Evolutionary conservation across 2,888 invertebrate species (phyloP).

Genomic region (Cordilura impudica): DNA sequence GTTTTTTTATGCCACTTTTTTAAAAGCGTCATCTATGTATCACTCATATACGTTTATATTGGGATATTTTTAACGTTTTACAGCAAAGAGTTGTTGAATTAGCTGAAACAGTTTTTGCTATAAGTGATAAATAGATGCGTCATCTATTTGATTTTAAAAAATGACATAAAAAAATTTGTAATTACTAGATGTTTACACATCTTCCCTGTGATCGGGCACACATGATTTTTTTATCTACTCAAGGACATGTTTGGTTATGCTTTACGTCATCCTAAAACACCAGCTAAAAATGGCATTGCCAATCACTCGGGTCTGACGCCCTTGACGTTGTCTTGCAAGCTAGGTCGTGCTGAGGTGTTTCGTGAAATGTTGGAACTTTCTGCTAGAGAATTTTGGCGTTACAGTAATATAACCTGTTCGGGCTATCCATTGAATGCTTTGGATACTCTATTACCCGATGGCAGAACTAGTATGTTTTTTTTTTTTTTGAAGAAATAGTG

Average conservation of each 20-base stretch:
- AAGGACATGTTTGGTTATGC: conserved; percentile 99
- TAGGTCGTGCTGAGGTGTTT: conserved; percentile 97
- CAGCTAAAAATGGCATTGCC: conserved; percentile 93
- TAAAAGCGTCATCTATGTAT: no score
- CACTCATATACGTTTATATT: no score
- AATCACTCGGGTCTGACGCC: conserved; percentile 96
- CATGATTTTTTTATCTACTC: no score
- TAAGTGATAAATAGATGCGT: no score
- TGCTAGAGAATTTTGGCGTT: conserved; percentile 97
- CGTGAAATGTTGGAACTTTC: conserved; percentile 98
- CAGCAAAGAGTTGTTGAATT: no score
- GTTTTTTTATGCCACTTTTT: no score
- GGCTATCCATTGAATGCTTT: conserved; percentile 97
- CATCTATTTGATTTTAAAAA: no score
- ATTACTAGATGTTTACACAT: no score
- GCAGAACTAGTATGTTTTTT: conserved; percentile 88
- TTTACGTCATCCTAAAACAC: conserved; percentile 93
- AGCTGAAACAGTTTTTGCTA: no score
- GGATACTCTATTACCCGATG: conserved; percentile 96
- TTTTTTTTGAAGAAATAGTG: neutral
- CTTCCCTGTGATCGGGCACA: no score
- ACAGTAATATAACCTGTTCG: conserved; percentile 98
- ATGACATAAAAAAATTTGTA: no score
- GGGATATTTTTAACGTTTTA: no score
- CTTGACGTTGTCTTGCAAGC: conserved; percentile 95